Base-by-base conservation (phyloP, 2,113 vertebrate species). In the Gymnorhina tibicen region DNA sequence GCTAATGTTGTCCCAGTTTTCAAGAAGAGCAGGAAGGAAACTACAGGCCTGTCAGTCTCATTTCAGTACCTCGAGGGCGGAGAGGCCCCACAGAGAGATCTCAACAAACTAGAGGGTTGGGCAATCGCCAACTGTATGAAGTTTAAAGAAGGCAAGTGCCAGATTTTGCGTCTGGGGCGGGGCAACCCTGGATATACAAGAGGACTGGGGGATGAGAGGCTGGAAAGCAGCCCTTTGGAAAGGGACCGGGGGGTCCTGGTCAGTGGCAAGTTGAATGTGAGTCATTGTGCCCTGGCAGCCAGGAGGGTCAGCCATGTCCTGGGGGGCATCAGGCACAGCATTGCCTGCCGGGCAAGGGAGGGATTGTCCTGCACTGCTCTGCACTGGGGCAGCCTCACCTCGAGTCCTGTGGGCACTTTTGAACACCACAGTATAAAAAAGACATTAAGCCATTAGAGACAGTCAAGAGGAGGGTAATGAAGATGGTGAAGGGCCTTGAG, bases 241-340 rank as follows among this genome's bases (percentile, higher is more conserved):
- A 37, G 53, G 32, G 32, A 42, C 21, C 12, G 5, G 3, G 44
- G 30, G 5, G 7, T 52, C 13, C 7, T 68, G 53, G 7, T 10
- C 35, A 16, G 12, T 0, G 1, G 26, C 6, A 59, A 35, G 27
- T 44, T 58, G 26, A 42, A 35, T n/a, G 5, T 52, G 32, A 82
- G 9, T 41, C 37, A 22, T 7, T 17, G 37, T 68, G 63, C 11
- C 32, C 37, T 52, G 46, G 27, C 44, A 68, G 21, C 63, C 53
- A 52, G 73, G 37, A 1, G 11, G 17, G 33, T 14, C 37, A 68
- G 0, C 2, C 0, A 0, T 59, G 21, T 30, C 7, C 27, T 86
- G 62, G 9, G 9, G 7, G 1, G 27, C 32, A 52, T 35, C 37
- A 52, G 44, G 32, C 44, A 27, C 21, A 27, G 26, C 21, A 68